Base-by-base conservation (phyloP, 37 sponge, comb jelly and placozoan species). In the Spongia lamella region DNA sequence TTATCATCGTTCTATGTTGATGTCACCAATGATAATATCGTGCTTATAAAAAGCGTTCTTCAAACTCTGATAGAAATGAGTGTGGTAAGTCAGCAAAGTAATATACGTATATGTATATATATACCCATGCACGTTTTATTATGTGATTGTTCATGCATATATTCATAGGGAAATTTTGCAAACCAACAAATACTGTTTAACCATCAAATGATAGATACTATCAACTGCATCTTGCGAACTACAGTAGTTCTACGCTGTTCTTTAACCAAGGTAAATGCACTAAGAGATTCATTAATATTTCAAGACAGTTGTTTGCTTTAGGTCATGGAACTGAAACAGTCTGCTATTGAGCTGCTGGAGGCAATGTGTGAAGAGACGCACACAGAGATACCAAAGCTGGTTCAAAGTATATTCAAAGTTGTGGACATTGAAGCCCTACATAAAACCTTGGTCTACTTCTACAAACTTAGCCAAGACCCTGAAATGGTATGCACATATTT, bases 1-100 rank as follows among this genome's bases (percentile, higher is more conserved):
- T 40, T 85, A 9, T 79, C 84, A 54, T 55, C 67, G 13, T 79
- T 69, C 60, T 63, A 79, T 47, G 39, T 25, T 24, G 81, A 66
- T 19, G 69, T 89, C 37, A 79, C 66, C 33, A 31, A 53, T 1
- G 70, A 85, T 25, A 89, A 89, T 40, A 34, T 81, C 29, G 61
- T 39, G 27, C 87, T 81, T 25, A 40, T 80, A 26, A 43, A 33
- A 5, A 55, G 73, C n/a, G 47, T 86, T 13, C 29, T 86, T 21
- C 61, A 80, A n/a, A 81, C 87, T 1, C 33, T 86, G 39, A 36
- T 86, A 17, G 87, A 86, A 54, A 53, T 80, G 68, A 56, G 63
- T 73, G 75, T 65, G 34, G 47, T 43, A 9, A 43, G 47, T 43
- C 9, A n/a, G n/a, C n/a, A n/a, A n/a, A n/a, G n/a, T n/a, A n/a